Evolutionary conservation across 2,888 invertebrate genomes (phyloP).

Genomic region (Pheosia tremula): DNA sequence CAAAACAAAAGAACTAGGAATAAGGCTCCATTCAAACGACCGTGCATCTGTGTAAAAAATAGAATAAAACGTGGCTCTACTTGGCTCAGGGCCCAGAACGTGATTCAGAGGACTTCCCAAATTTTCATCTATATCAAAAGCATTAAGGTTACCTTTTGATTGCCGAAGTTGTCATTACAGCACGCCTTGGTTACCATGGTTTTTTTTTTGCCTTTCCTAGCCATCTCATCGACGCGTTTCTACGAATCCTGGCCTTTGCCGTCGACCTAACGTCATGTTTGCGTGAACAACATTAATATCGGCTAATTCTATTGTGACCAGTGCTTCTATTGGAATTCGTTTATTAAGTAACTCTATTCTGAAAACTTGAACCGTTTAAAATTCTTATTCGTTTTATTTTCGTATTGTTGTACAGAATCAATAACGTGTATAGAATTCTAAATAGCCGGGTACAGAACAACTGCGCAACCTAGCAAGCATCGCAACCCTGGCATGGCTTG

Average conservation of each 20-base stretch:
- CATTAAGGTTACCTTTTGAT: slow-evolving; percentile 23
- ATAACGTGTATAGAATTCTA: too few relatives aligned
- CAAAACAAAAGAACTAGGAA: slow-evolving; percentile 24
- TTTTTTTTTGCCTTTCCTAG: slow-evolving; percentile 42
- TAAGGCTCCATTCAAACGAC: slow-evolving; percentile 49
- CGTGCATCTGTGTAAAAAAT: slow-evolving; percentile 58
- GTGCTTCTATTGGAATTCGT: background rate
- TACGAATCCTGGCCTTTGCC: slow-evolving; percentile 35
- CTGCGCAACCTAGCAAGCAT: too few relatives aligned
- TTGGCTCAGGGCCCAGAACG: slow-evolving; percentile 58
- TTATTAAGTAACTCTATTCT: background rate
- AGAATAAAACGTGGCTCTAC: slow-evolving; percentile 62
- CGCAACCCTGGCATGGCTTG: too few relatives aligned
- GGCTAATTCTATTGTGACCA: background rate
- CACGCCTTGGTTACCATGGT: slow-evolving; percentile 23
- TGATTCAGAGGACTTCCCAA: slow-evolving; percentile 10
- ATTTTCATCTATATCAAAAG: slow-evolving; percentile 13
- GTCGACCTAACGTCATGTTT: slow-evolving; percentile 15
- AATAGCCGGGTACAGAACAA: too few relatives aligned
- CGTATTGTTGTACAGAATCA: background rate
- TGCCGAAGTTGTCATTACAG: slow-evolving; percentile 10
- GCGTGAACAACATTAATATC: slow-evolving; percentile 2
- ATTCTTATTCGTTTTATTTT: background rate
- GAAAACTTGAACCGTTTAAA: background rate
- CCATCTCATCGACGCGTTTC: slow-evolving; percentile 46